A percentile compares a stretch with the other conserved stretches of the same genome.
Conservation (phyloP, 2,113 vertebrate species). For the Furnarius figulus region DNA sequence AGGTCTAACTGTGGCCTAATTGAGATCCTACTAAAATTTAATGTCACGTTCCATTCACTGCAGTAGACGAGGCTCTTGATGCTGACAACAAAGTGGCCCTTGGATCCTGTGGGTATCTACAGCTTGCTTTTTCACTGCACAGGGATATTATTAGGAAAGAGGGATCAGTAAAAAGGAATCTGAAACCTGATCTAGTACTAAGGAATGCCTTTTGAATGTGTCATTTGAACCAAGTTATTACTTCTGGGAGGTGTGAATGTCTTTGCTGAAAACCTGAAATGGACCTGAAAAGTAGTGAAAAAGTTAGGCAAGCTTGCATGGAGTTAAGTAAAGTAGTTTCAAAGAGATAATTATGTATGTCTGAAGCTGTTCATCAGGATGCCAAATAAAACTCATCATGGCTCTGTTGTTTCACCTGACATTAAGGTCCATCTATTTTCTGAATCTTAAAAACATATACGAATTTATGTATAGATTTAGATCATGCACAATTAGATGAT, state of each 20-base stretch:
- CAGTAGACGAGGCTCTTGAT: not conserved
- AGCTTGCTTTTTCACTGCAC: not conserved
- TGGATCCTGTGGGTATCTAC: not conserved
- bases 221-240: slow-evolving; percentile 12
- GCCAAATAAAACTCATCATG: not conserved
- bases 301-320: not conserved
- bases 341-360: not conserved
- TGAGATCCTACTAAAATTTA: not conserved
- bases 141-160: slow-evolving; percentile 49
- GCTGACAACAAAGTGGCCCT: not conserved
- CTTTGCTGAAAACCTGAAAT: slow-evolving; percentile 26
- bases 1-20: not conserved
- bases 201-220: slow-evolving; percentile 54
- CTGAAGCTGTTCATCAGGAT: not conserved
- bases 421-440: not conserved
- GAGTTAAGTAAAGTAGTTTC: not conserved
- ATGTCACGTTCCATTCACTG: not conserved
- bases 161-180: slow-evolving; percentile 48
- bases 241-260: slow-evolving; percentile 38
- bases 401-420: not conserved
- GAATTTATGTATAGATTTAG: not conserved
- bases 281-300: not conserved
- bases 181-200: slow-evolving; percentile 32
- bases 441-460: not conserved
- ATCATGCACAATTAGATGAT: not conserved